Base-by-base conservation (phyloP, 37 sponge, comb jelly and placozoan genomes). In the Tethya wilhelma region DNA sequence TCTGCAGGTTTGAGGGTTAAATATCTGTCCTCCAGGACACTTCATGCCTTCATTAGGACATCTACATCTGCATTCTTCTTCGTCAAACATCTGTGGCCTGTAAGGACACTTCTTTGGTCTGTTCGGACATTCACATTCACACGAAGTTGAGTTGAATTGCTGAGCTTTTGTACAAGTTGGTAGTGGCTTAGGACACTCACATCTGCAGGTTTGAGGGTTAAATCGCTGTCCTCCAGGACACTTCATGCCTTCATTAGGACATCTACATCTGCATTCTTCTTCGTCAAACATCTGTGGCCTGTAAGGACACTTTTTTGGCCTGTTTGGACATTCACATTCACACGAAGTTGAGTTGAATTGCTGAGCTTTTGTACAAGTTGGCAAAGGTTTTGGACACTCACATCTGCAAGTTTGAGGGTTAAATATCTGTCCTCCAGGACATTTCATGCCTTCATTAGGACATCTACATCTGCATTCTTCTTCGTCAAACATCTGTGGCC, bases 381-480 rank as follows among this genome's bases (percentile, higher is more conserved):
- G 68, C 1, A n/a, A n/a, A n/a, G n/a, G 30, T 1, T 55, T 32
- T 0, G 29, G 59, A 38, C 83, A 83, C 2, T 36, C 12, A 53
- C 83, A 83, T 30, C 53, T n/a, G 39, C 83, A 83, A 7, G 75
- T 62, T 2, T 83, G 36, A 31, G 6, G 14, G 43, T 83, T 56
- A 74, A 83, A 74, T 8, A 38, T 14, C 58, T 83, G 74, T 22
- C 46, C 30, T 8, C 2, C 22, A 20, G 67, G 25, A 29, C 83
- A 83, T 3, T 20, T 17, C 22, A 7, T 70, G 42, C 22, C 44
- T 25, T 23, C 26, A 6, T 38, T 70, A 3, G 77, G 64, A 44
- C 77, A 77, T 26, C 38, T 36, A 31, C 77, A 77, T 5, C 22
- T 23, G 40, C 77, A 77, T 2, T 42, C 41, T 1, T 77, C 8